A percentile compares a stretch with the other conserved stretches of the same genome.
These are phyloP conservation scores for Mobula hypostoma DNA, from an alignment of 2,113 vertebrate genomes.

Conservation along the genomic window DNA sequence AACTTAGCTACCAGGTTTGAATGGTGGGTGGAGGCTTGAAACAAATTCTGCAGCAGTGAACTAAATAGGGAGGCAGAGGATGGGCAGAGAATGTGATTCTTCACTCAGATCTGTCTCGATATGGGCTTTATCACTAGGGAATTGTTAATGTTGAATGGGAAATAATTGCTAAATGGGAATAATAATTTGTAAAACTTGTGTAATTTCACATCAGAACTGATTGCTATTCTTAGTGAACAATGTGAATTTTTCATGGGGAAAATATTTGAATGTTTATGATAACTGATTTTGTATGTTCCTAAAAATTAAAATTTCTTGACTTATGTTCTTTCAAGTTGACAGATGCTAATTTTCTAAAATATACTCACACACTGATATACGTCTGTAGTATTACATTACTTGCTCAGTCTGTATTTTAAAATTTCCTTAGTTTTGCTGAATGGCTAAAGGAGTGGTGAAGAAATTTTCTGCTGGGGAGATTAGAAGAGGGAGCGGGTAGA, in stretches of 20 bases:
- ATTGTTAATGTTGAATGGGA: neutral
- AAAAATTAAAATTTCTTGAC: neutral
- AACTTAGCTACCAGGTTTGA: neutral
- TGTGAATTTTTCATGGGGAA: neutral
- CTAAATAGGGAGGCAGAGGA: no score
- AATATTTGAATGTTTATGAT: neutral
- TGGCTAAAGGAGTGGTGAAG: neutral
- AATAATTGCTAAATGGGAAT: no score
- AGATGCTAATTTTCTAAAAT: neutral
- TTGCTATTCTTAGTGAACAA: neutral
- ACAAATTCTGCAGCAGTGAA: neutral
- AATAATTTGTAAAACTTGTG: neutral
- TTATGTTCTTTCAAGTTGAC: neutral
- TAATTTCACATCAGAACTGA: neutral
- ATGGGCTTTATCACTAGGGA: neutral
- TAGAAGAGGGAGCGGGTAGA: neutral
- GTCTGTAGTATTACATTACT: neutral
- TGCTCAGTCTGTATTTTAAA: neutral
- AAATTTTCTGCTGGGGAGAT: neutral
- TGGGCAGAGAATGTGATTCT: neutral
- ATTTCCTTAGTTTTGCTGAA: neutral
- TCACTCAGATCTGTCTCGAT: neutral
- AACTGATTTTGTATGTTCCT: neutral
- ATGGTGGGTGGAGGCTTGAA: neutral
- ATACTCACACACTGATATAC: neutral